Evolutionary conservation across 2,113 vertebrate genomes (phyloP), one percentile per base, ranked within the genome.

Genomic region (Aramus guarauna): DNA sequence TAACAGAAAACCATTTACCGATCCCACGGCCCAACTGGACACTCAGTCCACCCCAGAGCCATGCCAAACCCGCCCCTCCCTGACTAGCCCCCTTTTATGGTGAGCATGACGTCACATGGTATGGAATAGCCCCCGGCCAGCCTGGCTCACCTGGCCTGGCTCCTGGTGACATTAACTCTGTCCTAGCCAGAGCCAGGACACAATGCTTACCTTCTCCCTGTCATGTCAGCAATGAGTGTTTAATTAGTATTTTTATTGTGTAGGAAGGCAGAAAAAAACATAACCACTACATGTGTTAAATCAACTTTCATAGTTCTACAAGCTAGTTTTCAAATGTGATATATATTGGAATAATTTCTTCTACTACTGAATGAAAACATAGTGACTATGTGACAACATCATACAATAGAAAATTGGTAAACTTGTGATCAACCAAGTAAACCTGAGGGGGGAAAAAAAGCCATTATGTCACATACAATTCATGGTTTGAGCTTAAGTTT

Each of bases 391-490:
- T 84, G 36, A 68, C 32, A 53, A 16, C 10, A 62, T 43, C 29
- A 47, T 52, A 59, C 26, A 48, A 41, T 8, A 59, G 22, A 24
- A 55, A 53, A 22, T 11, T 55, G 32, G n/a, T n/a, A 69, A 73
- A 58, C 69, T 48, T 43, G 20, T 55, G 36, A 53, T 13, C 50
- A 81, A 64, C 5, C 19, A 41, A 60, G 14, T 48, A 69, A 76
- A 66, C 4, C 19, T 48, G 16, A n/a, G 23, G 9, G 32, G 18
- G 7, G 16, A 59, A 27, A 47, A 43, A 29, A 23, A 9, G 2
- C 1, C 43, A 43, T 62, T 83, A 58, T 9, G 30, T 18, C 17
- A 60, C 1, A 0, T 39, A n/a, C 6, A 64, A 69, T 1, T 1
- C n/a, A 34, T 48, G 30, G 48, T 32, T 39, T 66, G 32, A 64